phyloP scores from a whole-genome alignment of 1,140 invertebrate species.

The Pseudomyrmex sp. region DNA sequence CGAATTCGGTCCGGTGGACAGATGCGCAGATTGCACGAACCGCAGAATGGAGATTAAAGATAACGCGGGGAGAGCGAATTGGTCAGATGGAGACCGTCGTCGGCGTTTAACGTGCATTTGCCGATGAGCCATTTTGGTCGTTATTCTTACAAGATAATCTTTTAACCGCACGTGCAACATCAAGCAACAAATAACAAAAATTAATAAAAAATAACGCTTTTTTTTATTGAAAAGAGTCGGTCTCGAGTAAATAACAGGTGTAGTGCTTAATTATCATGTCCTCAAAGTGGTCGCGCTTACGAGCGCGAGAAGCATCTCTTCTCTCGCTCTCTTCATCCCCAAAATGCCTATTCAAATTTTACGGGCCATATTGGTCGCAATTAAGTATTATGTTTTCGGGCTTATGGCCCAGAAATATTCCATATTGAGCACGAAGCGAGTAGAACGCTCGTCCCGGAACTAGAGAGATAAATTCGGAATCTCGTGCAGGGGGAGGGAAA shows the following conservation, averaged over 20 bases:
- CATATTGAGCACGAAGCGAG: constrained; percentile 70
- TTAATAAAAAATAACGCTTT: too few species aligned
- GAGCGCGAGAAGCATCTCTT: constrained; percentile 8
- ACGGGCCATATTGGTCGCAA: constrained; percentile 83
- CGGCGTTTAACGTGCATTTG: constrained; percentile 54
- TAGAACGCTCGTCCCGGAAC: constrained; percentile 26
- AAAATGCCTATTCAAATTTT: constrained; percentile 84
- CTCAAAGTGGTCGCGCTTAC: background rate
- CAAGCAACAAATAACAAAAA: background rate
- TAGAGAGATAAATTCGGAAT: constrained; percentile 74
- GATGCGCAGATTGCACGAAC: constrained; percentile 61
- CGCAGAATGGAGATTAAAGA: constrained; percentile 59
- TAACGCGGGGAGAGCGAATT: constrained; percentile 61
- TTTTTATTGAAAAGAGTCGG: background rate
- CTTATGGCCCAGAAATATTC: constrained; percentile 80
- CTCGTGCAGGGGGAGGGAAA: constrained; percentile 31
- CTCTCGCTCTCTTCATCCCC: constrained; percentile 64
- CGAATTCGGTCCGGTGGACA: constrained; percentile 49
- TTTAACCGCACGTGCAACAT: background rate
- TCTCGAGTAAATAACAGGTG: background rate
- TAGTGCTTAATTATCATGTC: background rate
- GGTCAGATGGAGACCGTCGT: constrained; percentile 54
- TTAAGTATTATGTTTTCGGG: constrained; percentile 82
- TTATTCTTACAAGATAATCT: constrained; percentile 32
- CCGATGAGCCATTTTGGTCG: constrained; percentile 55